These are phyloP conservation scores for Ophthalmotilapia sp. DNA, from an alignment of 2,113 vertebrate genomes.

Conservation along the genomic window DNA sequence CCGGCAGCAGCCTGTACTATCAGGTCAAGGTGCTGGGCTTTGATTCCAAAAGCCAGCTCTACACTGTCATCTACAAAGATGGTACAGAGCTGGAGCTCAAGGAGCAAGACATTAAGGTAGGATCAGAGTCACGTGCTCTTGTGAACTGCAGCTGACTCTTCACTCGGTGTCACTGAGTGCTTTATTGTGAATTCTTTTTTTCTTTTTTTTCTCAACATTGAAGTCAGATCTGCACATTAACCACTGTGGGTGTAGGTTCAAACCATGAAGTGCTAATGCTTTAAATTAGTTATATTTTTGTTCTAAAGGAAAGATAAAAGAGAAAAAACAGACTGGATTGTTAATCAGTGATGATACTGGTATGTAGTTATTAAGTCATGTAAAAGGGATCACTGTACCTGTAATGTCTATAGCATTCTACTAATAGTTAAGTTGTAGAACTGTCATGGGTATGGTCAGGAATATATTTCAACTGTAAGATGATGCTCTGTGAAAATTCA, in stretches of 20 bases:
- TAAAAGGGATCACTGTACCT: neutral
- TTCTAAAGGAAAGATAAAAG: neutral
- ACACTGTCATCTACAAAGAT: constrained; percentile 93
- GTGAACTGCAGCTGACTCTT: neutral
- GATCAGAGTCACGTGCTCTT: neutral
- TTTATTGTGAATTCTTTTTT: neutral
- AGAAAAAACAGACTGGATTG: neutral
- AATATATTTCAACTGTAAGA: neutral
- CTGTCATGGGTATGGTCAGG: neutral
- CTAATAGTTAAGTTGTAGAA: neutral
- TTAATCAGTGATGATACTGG: neutral
- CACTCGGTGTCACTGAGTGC: neutral
- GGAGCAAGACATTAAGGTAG: constrained; percentile 87
- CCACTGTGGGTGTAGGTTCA: neutral
- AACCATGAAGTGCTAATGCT: neutral
- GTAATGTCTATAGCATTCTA: neutral
- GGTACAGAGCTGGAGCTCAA: constrained; percentile 89
- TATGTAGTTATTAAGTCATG: neutral
- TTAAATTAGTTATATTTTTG: neutral
- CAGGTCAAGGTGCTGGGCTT: constrained; percentile 83
- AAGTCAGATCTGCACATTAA: neutral
- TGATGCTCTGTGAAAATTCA: neutral
- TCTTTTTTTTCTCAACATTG: neutral
- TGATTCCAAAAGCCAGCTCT: constrained; percentile 74
- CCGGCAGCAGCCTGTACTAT: constrained; percentile 89